phyloP scores from a whole-genome alignment of 2,888 invertebrate species.

The Dexiosoma caninum region DNA sequence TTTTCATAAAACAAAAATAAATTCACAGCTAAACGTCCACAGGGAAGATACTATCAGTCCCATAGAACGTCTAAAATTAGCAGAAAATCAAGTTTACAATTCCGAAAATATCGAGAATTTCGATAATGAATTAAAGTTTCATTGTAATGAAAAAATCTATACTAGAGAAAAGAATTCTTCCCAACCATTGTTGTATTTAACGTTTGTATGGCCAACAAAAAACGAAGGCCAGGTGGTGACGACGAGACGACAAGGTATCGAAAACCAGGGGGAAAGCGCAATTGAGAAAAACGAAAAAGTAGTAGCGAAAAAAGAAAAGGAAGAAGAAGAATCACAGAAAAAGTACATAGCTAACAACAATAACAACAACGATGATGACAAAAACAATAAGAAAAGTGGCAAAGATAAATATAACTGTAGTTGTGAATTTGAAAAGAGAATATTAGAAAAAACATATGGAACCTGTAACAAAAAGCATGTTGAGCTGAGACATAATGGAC shows the following conservation, averaged over 20 bases:
- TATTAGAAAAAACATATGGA: slow-evolving; percentile 63
- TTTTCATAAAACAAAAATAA: background rate
- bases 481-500: slow-evolving; percentile 68
- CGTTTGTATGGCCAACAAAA: slow-evolving; percentile 56
- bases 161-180: slow-evolving; percentile 42
- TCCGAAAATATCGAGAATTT: slow-evolving; percentile 8
- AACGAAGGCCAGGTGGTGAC: slow-evolving; percentile 57
- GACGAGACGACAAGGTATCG: slow-evolving; percentile 52
- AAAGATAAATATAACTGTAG: slow-evolving; percentile 20
- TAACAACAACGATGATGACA: background rate
- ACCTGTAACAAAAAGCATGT: slow-evolving; percentile 59
- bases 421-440: slow-evolving; percentile 13
- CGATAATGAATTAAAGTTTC: slow-evolving; percentile 37
- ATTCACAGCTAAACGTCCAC: background rate
- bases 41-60: background rate
- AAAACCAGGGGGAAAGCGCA: slow-evolving; percentile 49
- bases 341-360: slow-evolving; percentile 24
- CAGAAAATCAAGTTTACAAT: background rate
- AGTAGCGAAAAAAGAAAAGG: slow-evolving; percentile 29
- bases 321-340: slow-evolving; percentile 25
- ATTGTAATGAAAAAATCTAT: slow-evolving; percentile 59
- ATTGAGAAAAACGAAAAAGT: slow-evolving; percentile 32
- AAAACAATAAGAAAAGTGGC: slow-evolving; percentile 46
- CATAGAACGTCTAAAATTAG: background rate
- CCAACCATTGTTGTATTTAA: slow-evolving; percentile 54